Evolutionary conservation across 2,797 vertebrate species (phyloP).

Genomic region (Argyrosomus regius): DNA sequence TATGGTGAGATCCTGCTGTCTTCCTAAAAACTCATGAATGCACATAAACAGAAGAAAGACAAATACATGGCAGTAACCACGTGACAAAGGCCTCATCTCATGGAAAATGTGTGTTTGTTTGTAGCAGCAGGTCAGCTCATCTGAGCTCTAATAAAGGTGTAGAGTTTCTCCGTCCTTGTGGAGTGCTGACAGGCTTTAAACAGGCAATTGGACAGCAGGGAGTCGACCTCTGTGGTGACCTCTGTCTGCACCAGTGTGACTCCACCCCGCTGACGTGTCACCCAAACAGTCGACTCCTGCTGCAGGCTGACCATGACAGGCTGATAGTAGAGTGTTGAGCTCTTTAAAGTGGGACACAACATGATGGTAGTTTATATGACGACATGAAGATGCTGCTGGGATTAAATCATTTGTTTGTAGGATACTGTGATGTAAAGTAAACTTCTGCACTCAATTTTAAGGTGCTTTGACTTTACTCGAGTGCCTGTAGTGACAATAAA

Average conservation of each 20-base stretch:
- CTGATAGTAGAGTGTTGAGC: neutral
- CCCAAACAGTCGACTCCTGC: conserved; percentile 2
- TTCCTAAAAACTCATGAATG: neutral
- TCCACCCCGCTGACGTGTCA: conserved; percentile 47
- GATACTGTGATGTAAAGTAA: neutral
- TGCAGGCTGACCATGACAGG: neutral
- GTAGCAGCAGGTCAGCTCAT: conserved; percentile 3
- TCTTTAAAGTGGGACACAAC: neutral
- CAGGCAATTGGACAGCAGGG: neutral
- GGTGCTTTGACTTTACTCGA: neutral
- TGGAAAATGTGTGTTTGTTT: conserved; percentile 4
- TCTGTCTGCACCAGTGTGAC: conserved; percentile 39
- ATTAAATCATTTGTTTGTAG: neutral
- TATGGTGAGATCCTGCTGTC: neutral
- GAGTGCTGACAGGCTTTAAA: conserved; percentile 41
- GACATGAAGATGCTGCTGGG: neutral
- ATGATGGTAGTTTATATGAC: neutral
- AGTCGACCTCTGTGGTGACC: conserved; percentile 55
- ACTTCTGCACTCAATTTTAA: neutral
- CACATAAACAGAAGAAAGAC: conserved; percentile 5
- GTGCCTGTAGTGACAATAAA: too few relatives aligned
- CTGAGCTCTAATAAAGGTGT: conserved; percentile 52
- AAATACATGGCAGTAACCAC: neutral
- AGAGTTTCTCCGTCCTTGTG: conserved; percentile 43
- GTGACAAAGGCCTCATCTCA: neutral